These are phyloP conservation scores for Platorchestia sp. DNA, from an alignment of 1,140 invertebrate species.

Conservation along the genomic window DNA sequence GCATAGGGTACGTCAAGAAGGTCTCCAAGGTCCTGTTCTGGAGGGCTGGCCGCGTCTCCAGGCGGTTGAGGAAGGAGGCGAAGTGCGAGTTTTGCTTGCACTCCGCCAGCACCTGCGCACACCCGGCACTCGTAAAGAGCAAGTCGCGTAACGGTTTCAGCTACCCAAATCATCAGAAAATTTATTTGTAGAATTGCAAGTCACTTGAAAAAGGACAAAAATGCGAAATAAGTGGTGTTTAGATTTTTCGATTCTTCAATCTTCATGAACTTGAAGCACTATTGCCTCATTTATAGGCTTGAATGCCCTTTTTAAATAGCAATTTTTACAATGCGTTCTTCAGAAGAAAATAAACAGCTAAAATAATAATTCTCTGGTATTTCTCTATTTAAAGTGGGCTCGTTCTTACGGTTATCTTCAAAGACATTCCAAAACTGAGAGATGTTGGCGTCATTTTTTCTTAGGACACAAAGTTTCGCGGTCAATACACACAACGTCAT, in stretches of 20 bases:
- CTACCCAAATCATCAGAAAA: background rate
- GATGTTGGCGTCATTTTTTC: background rate
- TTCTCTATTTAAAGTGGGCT: background rate
- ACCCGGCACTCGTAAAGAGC: background rate
- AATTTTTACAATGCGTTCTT: background rate
- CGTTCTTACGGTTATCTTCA: background rate
- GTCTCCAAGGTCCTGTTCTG: constrained; percentile 89
- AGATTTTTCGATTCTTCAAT: too few relatives aligned
- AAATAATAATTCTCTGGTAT: background rate
- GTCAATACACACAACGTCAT: background rate
- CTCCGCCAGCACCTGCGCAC: constrained; percentile 86
- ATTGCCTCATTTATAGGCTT: too few relatives aligned
- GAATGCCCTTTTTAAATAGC: too few relatives aligned
- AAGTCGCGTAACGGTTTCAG: background rate
- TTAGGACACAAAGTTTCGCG: background rate
- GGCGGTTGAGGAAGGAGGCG: constrained; percentile 82
- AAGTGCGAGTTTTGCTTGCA: constrained; percentile 90
- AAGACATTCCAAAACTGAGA: background rate
- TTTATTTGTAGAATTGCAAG: background rate
- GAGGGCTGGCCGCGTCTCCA: constrained; percentile 89
- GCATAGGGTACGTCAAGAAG: constrained; percentile 95
- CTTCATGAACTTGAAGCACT: too few relatives aligned
- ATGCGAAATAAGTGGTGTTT: too few relatives aligned
- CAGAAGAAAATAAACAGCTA: background rate
- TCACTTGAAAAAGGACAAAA: too few relatives aligned